Evolutionary conservation across 2,888 invertebrate genomes (phyloP).

Genomic region (Tupiocoris notatus): DNA sequence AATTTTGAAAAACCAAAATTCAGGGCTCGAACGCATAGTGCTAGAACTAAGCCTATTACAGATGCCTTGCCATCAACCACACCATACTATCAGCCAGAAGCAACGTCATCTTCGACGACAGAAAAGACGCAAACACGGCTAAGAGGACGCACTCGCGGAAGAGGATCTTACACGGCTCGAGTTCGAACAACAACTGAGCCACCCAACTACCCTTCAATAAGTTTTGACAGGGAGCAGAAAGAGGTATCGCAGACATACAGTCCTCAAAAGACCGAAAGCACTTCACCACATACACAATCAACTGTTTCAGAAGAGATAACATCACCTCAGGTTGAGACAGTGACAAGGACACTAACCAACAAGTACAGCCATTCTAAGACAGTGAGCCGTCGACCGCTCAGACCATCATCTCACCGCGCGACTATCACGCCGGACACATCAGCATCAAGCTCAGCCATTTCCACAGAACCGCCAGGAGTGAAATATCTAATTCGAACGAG

Average conservation of each 20-base stretch:
- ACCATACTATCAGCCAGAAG: slow-evolving; percentile 16
- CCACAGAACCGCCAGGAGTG: slow-evolving; percentile 42
- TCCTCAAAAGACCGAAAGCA: neutral
- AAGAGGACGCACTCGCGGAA: slow-evolving; percentile 45
- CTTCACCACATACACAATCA: neutral
- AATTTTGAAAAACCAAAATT: slow-evolving; percentile 7
- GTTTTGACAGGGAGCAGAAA: slow-evolving; percentile 15
- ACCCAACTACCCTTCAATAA: slow-evolving; percentile 43
- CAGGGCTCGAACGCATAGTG: slow-evolving; percentile 2
- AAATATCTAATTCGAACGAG: slow-evolving; percentile 48
- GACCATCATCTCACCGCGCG: slow-evolving; percentile 41
- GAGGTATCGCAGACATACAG: neutral
- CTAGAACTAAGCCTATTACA: neutral
- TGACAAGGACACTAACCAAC: neutral
- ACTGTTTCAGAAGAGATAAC: slow-evolving; percentile 12
- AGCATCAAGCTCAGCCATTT: slow-evolving; percentile 10
- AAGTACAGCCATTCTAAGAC: slow-evolving; percentile 31
- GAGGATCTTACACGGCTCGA: slow-evolving; percentile 36
- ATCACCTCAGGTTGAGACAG: neutral
- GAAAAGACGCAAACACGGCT: slow-evolving; percentile 44
- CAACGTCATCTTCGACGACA: slow-evolving; percentile 43
- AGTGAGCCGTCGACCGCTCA: slow-evolving; percentile 43
- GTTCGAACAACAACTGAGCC: slow-evolving; percentile 45
- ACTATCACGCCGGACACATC: neutral
- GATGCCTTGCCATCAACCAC: slow-evolving; percentile 3